Percentiles rank a stretch among this genome's conserved stretches.
These are phyloP conservation scores for Heliconius ismenius DNA, from an alignment of 2,888 invertebrate species.

Conservation along the genomic window DNA sequence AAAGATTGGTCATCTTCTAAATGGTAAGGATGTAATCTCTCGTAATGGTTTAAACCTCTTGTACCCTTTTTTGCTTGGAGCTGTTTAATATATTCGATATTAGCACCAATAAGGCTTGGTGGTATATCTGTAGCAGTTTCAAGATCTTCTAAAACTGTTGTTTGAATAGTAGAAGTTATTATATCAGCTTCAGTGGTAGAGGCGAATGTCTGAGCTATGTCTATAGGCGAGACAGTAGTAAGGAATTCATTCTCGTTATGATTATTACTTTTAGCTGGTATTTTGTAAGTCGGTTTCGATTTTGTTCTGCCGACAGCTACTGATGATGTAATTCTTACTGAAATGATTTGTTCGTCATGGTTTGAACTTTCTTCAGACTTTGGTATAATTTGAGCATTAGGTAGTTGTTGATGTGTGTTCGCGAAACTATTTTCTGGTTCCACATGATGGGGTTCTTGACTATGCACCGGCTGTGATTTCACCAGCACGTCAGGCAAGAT, in stretches of 20 bases:
- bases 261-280: conserved; percentile 40
- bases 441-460: conserved; percentile 49
- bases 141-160: conserved; percentile 51
- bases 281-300: conserved; percentile 51
- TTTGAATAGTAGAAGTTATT: conserved; percentile 51
- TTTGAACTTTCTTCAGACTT: conserved; percentile 52
- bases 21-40: conserved; percentile 71
- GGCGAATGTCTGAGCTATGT: conserved; percentile 31
- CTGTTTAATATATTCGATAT: conserved; percentile 77
- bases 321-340: conserved; percentile 83
- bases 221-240: conserved; percentile 35
- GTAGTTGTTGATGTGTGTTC: conserved; percentile 42
- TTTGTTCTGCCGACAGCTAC: conserved; percentile 81
- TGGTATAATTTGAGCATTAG: conserved; percentile 53
- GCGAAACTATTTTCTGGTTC: conserved; percentile 46
- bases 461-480: conserved; percentile 57
- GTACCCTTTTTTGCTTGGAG: conserved; percentile 70
- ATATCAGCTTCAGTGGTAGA: conserved; percentile 40
- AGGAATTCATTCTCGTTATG: conserved; percentile 40
- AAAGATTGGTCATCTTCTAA: conserved; percentile 76
- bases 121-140: conserved; percentile 64
- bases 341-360: conserved; percentile 74
- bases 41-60: conserved; percentile 57
- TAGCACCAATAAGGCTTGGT: conserved; percentile 71
- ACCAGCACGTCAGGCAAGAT: conserved; percentile 62